These are phyloP conservation scores for Orthonyx spaldingii DNA, from an alignment of 2,113 vertebrate genomes.

Conservation along the genomic window DNA sequence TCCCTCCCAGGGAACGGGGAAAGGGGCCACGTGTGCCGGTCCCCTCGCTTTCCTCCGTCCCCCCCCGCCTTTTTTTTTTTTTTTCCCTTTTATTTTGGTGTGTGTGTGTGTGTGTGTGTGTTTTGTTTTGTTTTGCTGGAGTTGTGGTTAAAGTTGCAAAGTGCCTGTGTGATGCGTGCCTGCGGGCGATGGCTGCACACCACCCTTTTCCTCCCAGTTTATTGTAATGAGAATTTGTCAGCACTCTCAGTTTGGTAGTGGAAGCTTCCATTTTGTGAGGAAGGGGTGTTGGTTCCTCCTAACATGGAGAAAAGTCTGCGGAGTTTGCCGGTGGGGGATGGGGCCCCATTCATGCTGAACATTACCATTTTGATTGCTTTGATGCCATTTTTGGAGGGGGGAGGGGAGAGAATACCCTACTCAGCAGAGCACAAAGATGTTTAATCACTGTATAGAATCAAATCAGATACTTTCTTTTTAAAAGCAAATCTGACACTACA, in stretches of 20 bases:
- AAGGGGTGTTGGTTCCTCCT: constrained; percentile 79
- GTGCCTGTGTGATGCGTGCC: background rate
- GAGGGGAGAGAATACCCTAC: constrained; percentile 83
- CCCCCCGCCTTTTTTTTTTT: background rate
- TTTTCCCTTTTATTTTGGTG: background rate
- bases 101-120: no score
- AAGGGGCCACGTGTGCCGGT: background rate
- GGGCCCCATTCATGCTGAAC: constrained; percentile 89
- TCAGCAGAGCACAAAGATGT: constrained; percentile 83
- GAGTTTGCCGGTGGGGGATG: constrained; percentile 89
- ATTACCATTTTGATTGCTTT: constrained; percentile 99
- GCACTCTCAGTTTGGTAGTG: constrained; percentile 83
- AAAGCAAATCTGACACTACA: constrained; percentile 32
- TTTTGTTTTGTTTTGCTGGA: background rate
- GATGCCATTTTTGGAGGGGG: constrained; percentile 92
- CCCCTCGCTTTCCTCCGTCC: rapidly evolving
- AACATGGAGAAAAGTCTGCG: constrained; percentile 93
- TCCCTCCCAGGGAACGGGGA: background rate
- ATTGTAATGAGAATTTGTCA: constrained; percentile 67
- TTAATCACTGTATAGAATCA: constrained; percentile 77
- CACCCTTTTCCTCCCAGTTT: constrained; percentile 31
- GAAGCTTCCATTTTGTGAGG: constrained; percentile 97
- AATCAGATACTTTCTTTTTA: constrained; percentile 71
- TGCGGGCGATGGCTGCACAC: background rate
- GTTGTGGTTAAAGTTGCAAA: constrained; percentile 43